A percentile compares a stretch with the other conserved stretches of the same genome.
Conservation (phyloP, 2,797 vertebrate genomes). For the Myotis vivesi region DNA sequence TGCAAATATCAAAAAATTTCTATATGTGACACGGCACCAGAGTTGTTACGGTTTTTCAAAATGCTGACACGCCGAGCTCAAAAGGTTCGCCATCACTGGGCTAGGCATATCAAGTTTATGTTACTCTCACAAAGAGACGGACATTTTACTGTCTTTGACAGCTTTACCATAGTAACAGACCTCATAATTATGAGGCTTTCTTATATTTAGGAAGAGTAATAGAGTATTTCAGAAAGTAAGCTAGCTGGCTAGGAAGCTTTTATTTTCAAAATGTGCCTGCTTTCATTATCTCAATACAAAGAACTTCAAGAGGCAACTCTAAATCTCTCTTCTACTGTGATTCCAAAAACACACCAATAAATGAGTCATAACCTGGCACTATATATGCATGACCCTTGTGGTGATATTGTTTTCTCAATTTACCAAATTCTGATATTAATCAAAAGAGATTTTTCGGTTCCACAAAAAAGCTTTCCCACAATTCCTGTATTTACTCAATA, state of each 20-base stretch:
- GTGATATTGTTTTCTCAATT: background rate
- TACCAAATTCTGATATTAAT: background rate
- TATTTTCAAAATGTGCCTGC: constrained; percentile 27
- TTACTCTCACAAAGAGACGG: background rate
- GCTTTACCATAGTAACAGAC: background rate
- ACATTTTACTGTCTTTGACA: background rate
- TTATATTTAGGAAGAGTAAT: constrained; percentile 1
- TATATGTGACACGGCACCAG: too few species aligned
- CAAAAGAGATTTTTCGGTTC: background rate
- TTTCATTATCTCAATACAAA: constrained; percentile 33
- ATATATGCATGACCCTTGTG: background rate
- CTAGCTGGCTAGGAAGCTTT: background rate
- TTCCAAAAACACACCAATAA: background rate
- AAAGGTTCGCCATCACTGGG: too few species aligned
- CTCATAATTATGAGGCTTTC: background rate
- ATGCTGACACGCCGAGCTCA: too few species aligned
- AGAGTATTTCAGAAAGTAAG: background rate
- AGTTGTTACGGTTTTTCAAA: too few species aligned
- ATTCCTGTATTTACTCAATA: background rate
- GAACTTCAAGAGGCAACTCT: constrained; percentile 7
- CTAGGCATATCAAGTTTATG: background rate
- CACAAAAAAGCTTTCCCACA: background rate
- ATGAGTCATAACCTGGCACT: background rate
- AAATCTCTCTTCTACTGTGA: background rate
- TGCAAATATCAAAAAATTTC: too few species aligned